A percentile compares a stretch with the other conserved stretches of the same genome.
Conservation (phyloP, 2,113 vertebrate genomes). For the Butastur rufipennis region DNA sequence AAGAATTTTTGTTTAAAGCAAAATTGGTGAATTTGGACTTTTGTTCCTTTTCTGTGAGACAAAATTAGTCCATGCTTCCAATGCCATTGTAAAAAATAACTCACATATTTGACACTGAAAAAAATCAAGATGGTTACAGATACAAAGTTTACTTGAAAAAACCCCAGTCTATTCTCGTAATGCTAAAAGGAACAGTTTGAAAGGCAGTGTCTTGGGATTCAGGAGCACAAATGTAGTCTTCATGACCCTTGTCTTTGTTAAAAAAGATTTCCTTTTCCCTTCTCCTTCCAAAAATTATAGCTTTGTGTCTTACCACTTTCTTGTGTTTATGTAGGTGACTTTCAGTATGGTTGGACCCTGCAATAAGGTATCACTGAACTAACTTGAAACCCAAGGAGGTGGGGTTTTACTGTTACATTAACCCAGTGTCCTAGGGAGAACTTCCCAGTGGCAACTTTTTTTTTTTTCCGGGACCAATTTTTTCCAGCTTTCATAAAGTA, state of each 20-base stretch:
- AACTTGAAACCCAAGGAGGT: background rate
- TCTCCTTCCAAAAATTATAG: background rate
- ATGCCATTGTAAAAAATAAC: background rate
- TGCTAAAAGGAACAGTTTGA: background rate
- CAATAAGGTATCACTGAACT: background rate
- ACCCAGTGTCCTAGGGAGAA: background rate
- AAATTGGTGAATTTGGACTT: background rate
- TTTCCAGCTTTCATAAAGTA: background rate
- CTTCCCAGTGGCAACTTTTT: background rate
- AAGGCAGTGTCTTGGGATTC: background rate
- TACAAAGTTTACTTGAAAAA: background rate
- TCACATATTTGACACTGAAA: background rate
- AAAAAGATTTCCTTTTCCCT: background rate
- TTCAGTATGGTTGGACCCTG: background rate
- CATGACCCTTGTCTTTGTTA: background rate
- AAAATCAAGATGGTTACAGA: background rate
- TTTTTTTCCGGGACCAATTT: background rate
- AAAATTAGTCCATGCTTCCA: background rate
- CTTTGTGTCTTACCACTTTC: background rate
- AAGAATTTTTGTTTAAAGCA: constrained; percentile 1
- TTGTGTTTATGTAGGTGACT: background rate
- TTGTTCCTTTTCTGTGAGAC: background rate
- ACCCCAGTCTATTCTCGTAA: background rate
- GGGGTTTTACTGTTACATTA: background rate
- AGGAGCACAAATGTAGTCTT: background rate